Conservation (phyloP, 2,113 vertebrate genomes). For the Tricholaema leucomelas region DNA sequence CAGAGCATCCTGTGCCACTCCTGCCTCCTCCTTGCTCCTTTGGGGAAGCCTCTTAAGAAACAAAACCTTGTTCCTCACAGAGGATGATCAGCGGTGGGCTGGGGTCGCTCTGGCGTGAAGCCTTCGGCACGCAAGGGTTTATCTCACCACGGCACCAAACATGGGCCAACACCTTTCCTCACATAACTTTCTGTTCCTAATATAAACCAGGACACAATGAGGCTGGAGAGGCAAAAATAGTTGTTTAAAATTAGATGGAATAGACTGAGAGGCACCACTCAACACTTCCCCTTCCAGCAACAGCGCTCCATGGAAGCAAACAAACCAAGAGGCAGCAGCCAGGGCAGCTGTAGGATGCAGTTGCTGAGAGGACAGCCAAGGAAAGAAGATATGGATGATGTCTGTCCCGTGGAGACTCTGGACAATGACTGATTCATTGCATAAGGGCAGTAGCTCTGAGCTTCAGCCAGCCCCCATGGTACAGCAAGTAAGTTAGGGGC, state of each 20-base stretch:
- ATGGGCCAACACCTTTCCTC: not conserved
- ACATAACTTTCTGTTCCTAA: not conserved
- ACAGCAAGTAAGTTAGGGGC: not conserved
- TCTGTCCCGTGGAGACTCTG: not conserved
- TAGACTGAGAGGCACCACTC: slow-evolving; percentile 6
- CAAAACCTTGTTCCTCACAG: not conserved
- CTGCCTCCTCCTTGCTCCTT: not conserved
- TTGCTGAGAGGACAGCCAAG: not conserved
- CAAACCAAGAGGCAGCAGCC: not conserved
- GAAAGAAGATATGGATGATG: slow-evolving; percentile 8
- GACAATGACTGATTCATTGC: slow-evolving; percentile 44
- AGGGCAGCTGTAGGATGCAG: slow-evolving; percentile 8
- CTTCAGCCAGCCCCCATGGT: not conserved
- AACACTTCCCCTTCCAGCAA: not conserved
- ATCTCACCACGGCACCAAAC: not conserved
- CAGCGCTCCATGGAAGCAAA: not conserved
- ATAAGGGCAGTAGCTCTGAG: not conserved
- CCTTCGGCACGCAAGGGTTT: not conserved
- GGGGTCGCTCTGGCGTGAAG: rapidly evolving
- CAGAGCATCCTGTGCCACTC: not conserved
- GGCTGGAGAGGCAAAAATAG: not conserved
- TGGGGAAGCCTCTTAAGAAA: not conserved
- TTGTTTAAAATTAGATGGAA: slow-evolving; percentile 33
- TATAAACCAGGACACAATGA: not conserved
- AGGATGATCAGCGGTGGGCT: rapidly evolving